Percentiles rank a stretch among this genome's conserved stretches.
Evolutionary conservation across 2,113 vertebrate genomes (phyloP).

Genomic region (Syrrhaptes paradoxus): DNA sequence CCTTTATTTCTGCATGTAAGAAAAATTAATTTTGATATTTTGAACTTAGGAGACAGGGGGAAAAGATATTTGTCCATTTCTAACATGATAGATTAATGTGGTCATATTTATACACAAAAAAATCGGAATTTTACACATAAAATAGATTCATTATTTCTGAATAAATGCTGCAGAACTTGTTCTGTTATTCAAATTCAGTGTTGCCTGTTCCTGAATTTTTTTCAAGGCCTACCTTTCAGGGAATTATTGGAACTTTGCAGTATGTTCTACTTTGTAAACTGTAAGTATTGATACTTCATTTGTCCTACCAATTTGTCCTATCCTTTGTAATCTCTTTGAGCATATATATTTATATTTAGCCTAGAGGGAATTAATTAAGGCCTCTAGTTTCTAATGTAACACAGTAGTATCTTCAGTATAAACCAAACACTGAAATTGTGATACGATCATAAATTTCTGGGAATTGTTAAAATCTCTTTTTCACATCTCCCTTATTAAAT

Average conservation of each 20-base stretch:
- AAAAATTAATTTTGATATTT: neutral
- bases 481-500: neutral
- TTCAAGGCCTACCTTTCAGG: neutral
- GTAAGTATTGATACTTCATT: neutral
- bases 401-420: neutral
- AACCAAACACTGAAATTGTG: neutral
- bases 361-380: neutral
- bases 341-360: neutral
- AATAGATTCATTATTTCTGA: neutral
- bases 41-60: neutral
- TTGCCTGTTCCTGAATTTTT: neutral
- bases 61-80: neutral
- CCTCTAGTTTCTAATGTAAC: neutral
- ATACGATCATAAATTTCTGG: neutral
- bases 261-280: neutral
- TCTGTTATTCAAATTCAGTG: neutral
- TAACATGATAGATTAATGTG: neutral
- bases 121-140: neutral
- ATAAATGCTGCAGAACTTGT: neutral
- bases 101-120: neutral
- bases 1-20: neutral
- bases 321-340: neutral
- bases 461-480: neutral
- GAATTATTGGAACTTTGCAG: neutral
- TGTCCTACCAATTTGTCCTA: neutral